Base-by-base conservation (phyloP, 2,888 invertebrate genomes). In the Polyommatus icarus region DNA sequence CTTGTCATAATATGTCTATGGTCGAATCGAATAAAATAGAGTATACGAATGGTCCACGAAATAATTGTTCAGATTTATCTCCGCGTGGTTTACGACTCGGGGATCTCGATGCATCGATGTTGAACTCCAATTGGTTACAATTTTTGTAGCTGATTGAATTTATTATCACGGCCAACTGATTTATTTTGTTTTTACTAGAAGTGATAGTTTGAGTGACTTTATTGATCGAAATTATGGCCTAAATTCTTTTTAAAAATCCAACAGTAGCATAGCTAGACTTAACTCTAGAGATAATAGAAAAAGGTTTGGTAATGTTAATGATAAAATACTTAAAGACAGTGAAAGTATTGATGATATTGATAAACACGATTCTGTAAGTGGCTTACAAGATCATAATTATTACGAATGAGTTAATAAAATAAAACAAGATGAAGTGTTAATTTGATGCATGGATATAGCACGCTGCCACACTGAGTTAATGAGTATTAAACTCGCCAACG, bases 31-130 rank as follows among this genome's bases (percentile, higher is more conserved):
- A 87, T 86, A 84, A 88, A 89, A 88, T 86, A 84, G 84, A 83
- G 85, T 85, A 84, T 86, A 85, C 84, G 84, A 86, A 87, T 86
- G 84, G 85, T 82, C 85, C 82, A 85, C 83, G 85, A 87, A 86
- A 89, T 88, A 87, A 90, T 89, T 89, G 89, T 88, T 86, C 83
- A 83, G 85, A 85, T 88, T 88, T 88, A 88, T 89, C 85, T 88
- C 81, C 81, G 78, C 78, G 83, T 86, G 86, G 85, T 87, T 88
- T 88, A 88, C 84, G 83, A 83, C 82, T 83, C 85, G 85, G 80
- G 79, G 81, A 84, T 83, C 81, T 46, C 46, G 24, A 40, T 73
- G 73, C 46, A 46, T 15, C 67, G 67, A 67, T 67, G 67, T 67
- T 29, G 24, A 67, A 29, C 67, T 67, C 29, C 29, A 67, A 67